Conservation (phyloP, 2,113 vertebrate species). For the Heteronetta atricapilla region DNA sequence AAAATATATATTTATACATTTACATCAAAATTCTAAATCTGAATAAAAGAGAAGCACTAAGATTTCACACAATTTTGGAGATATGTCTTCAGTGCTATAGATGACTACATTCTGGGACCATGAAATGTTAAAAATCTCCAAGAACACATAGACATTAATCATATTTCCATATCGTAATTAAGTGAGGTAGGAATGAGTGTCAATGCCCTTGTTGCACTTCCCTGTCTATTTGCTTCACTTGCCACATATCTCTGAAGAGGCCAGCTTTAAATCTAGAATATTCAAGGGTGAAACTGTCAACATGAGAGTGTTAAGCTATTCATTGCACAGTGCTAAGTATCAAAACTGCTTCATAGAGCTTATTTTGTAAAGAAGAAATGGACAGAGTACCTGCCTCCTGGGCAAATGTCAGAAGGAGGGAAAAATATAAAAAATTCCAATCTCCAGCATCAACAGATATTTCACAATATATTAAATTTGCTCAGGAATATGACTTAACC, state of each 20-base stretch:
- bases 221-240: background rate
- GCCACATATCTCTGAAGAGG: background rate
- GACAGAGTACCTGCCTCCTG: background rate
- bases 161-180: background rate
- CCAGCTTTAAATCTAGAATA: background rate
- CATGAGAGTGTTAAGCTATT: background rate
- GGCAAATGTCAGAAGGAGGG: background rate
- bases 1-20: background rate
- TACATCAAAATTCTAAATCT: background rate
- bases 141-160: background rate
- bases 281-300: background rate
- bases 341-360: conserved; percentile 10
- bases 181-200: background rate
- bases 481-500: background rate
- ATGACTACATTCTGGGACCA: background rate
- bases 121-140: background rate
- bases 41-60: background rate
- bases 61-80: background rate
- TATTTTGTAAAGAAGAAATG: background rate
- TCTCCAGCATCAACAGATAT: background rate
- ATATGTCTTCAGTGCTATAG: background rate
- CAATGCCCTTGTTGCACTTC: background rate
- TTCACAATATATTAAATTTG: background rate
- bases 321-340: background rate
- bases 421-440: background rate